A percentile compares a stretch with the other conserved stretches of the same genome.
Conservation (phyloP, 1,140 invertebrate species). For the Helicoverpa zea region DNA sequence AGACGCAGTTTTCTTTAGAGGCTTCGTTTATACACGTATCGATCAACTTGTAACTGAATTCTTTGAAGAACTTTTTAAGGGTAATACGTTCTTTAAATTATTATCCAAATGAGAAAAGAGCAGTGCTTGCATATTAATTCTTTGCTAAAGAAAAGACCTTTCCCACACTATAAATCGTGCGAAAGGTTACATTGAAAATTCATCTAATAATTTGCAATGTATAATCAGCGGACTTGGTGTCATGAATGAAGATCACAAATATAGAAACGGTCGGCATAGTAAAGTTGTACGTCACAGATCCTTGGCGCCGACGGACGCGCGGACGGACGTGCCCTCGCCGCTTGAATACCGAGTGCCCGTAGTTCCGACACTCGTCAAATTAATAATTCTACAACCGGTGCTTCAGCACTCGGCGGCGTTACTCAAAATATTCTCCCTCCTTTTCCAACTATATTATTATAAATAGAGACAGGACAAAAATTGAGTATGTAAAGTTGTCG, state of each 20-base stretch:
- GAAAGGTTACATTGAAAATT: background rate
- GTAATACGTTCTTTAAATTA: no score
- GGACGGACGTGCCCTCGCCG: slow-evolving; percentile 53
- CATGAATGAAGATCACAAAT: slow-evolving; percentile 35
- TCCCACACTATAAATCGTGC: background rate
- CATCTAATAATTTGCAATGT: slow-evolving; percentile 7
- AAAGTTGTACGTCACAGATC: slow-evolving; percentile 32
- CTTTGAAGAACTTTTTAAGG: no score
- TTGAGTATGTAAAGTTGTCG: slow-evolving; percentile 23
- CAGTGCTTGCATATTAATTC: background rate
- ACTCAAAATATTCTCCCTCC: slow-evolving; percentile 34
- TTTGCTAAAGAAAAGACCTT: slow-evolving; percentile 1
- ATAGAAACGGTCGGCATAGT: slow-evolving; percentile 38
- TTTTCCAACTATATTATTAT: slow-evolving; percentile 33
- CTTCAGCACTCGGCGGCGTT: slow-evolving; percentile 15
- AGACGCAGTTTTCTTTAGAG: no score
- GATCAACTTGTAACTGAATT: no score
- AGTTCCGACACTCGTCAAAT: slow-evolving; percentile 71
- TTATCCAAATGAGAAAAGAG: no score
- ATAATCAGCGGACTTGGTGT: slow-evolving; percentile 34
- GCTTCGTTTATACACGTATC: no score
- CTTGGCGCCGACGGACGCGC: slow-evolving; percentile 53
- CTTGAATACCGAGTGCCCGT: slow-evolving; percentile 64
- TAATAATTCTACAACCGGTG: slow-evolving; percentile 60
- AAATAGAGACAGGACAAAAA: slow-evolving; percentile 35